Conservation (phyloP, 2,888 invertebrate genomes). For the Crocallis elinguaria region DNA sequence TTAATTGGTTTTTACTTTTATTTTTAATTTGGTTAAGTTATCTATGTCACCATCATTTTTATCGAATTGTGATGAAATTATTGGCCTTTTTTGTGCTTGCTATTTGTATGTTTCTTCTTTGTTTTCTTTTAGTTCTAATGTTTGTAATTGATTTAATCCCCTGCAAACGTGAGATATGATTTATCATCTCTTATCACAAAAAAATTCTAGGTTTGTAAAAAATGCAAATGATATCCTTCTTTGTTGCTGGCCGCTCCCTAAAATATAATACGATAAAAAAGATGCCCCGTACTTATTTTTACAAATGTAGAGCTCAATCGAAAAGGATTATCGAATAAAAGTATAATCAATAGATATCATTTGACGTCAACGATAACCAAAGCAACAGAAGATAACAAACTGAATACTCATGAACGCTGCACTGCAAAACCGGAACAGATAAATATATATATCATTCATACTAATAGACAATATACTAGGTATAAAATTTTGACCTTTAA, state of each 20-base stretch:
- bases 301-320: slow-evolving; percentile 17
- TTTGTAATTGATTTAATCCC: background rate
- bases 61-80: too few species aligned
- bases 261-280: too few species aligned
- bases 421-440: slow-evolving; percentile 15
- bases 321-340: slow-evolving; percentile 18
- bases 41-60: too few species aligned
- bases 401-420: slow-evolving; percentile 7
- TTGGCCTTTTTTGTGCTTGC: too few species aligned
- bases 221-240: background rate
- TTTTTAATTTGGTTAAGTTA: too few species aligned
- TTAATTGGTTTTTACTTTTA: too few species aligned
- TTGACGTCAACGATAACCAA: slow-evolving; percentile 24
- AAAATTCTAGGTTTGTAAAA: background rate
- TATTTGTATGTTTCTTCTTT: background rate
- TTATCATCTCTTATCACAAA: background rate
- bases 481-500: slow-evolving; percentile 29
- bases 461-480: slow-evolving; percentile 12
- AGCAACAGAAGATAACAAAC: slow-evolving; percentile 20
- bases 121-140: background rate
- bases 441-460: slow-evolving; percentile 12
- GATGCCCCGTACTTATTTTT: too few species aligned
- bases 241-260: background rate
- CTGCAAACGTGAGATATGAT: background rate
- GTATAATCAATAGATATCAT: slow-evolving; percentile 12